phyloP scores from a whole-genome alignment of 2,888 invertebrate genomes.

The Limnephilus auricula region DNA sequence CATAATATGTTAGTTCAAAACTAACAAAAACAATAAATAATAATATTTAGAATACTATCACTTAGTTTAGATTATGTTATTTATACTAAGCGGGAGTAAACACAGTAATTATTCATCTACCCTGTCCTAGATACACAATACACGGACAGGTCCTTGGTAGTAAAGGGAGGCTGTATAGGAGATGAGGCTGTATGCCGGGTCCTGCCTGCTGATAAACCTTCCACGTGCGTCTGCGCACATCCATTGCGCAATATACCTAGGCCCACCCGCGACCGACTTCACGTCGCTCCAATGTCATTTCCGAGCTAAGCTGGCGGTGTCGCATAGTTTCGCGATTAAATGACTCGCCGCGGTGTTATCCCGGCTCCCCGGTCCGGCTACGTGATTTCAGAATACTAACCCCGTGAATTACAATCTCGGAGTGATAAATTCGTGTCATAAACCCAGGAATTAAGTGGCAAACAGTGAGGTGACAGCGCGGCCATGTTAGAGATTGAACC shows the following conservation, averaged over 20 bases:
- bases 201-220: slow-evolving; percentile 43
- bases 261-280: slow-evolving; percentile 55
- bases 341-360: slow-evolving; percentile 43
- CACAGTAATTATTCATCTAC: neutral
- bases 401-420: slow-evolving; percentile 24
- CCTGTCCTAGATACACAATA: slow-evolving; percentile 16
- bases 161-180: slow-evolving; percentile 5
- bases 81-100: neutral
- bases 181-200: slow-evolving; percentile 15
- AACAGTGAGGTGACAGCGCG: slow-evolving; percentile 56
- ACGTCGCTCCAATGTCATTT: slow-evolving; percentile 60
- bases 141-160: slow-evolving; percentile 5
- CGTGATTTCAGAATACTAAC: slow-evolving; percentile 43
- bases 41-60: neutral
- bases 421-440: slow-evolving; percentile 48
- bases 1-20: neutral
- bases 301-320: slow-evolving; percentile 50
- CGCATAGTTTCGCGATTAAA: slow-evolving; percentile 56
- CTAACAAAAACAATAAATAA: no score
- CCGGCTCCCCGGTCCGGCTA: slow-evolving; percentile 37
- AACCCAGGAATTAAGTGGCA: slow-evolving; percentile 47
- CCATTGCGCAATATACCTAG: slow-evolving; percentile 58
- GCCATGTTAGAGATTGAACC: slow-evolving; percentile 57
- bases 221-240: slow-evolving; percentile 57
- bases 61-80: neutral